Evolutionary conservation across 2,797 vertebrate species (phyloP).

Genomic region (Gadopsis marmoratus): DNA sequence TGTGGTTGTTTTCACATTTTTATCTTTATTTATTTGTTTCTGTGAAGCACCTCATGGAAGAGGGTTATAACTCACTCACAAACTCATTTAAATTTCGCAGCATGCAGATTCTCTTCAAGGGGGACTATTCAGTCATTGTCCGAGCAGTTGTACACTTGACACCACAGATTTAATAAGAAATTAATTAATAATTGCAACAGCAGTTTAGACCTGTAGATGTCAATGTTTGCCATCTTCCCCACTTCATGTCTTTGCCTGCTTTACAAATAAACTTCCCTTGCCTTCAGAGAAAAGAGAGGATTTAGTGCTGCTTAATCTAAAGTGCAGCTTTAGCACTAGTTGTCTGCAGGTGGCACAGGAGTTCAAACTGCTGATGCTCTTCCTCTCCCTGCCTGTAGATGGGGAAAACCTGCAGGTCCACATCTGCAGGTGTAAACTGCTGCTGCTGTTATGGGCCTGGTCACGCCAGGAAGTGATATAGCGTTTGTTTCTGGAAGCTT

Average conservation of each 20-base stretch:
- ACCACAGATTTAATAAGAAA: background rate
- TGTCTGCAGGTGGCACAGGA: background rate
- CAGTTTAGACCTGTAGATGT: background rate
- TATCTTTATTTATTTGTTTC: background rate
- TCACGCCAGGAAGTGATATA: too few species aligned
- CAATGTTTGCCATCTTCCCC: background rate
- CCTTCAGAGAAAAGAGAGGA: background rate
- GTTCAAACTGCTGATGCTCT: background rate
- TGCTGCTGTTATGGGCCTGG: background rate
- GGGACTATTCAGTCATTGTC: background rate
- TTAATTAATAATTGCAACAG: background rate
- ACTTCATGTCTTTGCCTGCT: too few species aligned
- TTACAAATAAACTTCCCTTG: background rate
- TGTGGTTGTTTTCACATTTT: background rate
- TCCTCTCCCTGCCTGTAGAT: background rate
- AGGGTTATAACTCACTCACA: background rate
- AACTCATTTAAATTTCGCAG: conserved; percentile 8
- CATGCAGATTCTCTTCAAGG: background rate
- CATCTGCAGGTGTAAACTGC: too few species aligned
- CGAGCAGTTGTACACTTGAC: background rate
- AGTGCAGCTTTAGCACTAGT: background rate
- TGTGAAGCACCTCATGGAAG: background rate
- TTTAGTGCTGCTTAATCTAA: background rate
- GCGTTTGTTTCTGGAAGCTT: background rate
- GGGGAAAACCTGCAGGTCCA: background rate